Evolutionary conservation across 2,888 invertebrate genomes (phyloP), one percentile per base, ranked within the genome.

Genomic region (Drosophila phalerata): DNA sequence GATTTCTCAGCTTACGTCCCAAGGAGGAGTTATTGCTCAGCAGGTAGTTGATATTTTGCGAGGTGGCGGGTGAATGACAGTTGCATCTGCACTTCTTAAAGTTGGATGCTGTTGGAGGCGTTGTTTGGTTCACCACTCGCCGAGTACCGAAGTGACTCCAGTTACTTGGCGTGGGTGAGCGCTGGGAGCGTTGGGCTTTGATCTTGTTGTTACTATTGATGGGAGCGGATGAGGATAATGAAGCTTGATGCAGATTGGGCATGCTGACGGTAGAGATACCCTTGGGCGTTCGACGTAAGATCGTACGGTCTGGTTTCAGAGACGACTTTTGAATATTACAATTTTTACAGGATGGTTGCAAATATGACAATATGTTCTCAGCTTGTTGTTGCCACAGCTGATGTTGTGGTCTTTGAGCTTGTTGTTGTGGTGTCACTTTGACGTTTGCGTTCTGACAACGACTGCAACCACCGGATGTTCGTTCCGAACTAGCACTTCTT

Each of bases 361-460:
- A 13, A 38, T 13, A 25, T 11, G n/a, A 2, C 2, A 13, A 5
- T 5, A 13, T 9, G 8, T 22, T 32, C 0, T 10, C 17, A 2
- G 60, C 52, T 22, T 69, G 75, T 5, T 79, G 76, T 11, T 79
- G 62, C 62, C 86, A 74, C 22, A 75, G 37, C 30, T 67, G 66
- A 48, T 82, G 79, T 25, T 88, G 90, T 5, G 30, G 65, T 5
- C 15, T 15, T 19, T 43, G 56, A 1, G 19, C 15, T 13, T 37
- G 25, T 5, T 48, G 51, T 8, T 55, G 22, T 0, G 38, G 10
- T 30, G 30, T 4, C 8, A 13, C 30, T 5, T 30, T 53, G 5
- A 30, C 13, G 13, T 17, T 42, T 1, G 13, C 5, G 11, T 19
- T 32, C 19, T 55, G 55, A 22, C 32, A 55, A 32, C 30, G 56